Conservation (phyloP, 1,140 invertebrate species). For the Oedothorax gibbosus region DNA sequence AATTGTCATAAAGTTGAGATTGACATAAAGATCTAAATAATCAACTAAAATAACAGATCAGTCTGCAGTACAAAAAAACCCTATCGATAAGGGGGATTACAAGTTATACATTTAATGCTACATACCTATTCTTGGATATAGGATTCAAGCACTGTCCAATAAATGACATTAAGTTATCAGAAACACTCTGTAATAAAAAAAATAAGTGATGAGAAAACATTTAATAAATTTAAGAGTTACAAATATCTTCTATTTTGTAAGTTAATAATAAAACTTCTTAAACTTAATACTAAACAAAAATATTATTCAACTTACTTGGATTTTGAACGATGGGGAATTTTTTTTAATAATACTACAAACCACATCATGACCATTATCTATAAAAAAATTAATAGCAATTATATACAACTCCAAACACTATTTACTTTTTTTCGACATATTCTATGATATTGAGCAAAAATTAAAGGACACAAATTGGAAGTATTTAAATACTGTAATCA, state of each 20-base stretch:
- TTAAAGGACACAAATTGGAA: too few species aligned
- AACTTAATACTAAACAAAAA: not conserved
- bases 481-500: too few species aligned
- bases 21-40: too few species aligned
- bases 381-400: not conserved
- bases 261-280: not conserved
- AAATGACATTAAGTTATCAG: conserved; percentile 54
- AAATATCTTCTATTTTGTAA: not conserved
- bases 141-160: conserved; percentile 64
- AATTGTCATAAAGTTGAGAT: too few species aligned
- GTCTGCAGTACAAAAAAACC: not conserved
- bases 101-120: not conserved
- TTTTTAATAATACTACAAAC: conserved; percentile 61
- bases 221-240: too few species aligned
- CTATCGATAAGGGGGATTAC: too few species aligned
- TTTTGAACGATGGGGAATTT: conserved; percentile 43
- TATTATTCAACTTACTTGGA: conserved; percentile 54
- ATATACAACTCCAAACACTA: conserved; percentile 13
- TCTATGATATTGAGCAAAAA: too few species aligned
- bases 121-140: conserved; percentile 61
- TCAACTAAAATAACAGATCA: not conserved
- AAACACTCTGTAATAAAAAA: conserved; percentile 33
- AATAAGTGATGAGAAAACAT: not conserved
- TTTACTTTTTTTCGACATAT: not conserved
- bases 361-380: conserved; percentile 57